Base-by-base conservation (phyloP, 2,888 invertebrate genomes). In the Protodeltote pygarga region DNA sequence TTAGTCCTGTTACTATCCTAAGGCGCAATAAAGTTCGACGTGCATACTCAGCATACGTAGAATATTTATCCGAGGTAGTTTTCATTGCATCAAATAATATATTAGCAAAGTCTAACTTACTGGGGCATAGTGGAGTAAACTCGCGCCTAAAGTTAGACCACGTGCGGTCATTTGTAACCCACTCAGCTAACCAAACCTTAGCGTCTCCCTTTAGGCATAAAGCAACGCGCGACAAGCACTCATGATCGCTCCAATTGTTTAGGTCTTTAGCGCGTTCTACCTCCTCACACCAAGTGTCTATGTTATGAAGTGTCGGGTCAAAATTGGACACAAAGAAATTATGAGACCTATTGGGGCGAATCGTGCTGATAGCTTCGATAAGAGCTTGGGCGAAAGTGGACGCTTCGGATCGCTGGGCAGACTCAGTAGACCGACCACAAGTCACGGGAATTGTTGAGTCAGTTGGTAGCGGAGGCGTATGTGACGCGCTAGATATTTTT, bases 31-130 rank as follows among this genome's bases (percentile, higher is more conserved):
- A 11, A 0, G 73, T 46, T 1, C 64, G 49, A 3, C 72, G 50
- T 0, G 69, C 74, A 16, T 74, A 74, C 14, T 74, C 73, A 0
- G 71, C 65, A 14, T 72, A 76, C 0, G 69, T 57, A 0, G 33
- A 0, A 27, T 47, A 73, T 2, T 44, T 54, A 15, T 64, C 57
- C 0, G 73, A 73, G 0, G 42, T 58, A 0, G 58, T 55, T 6
- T 21, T 9, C 32, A 47, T 47, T 1, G 10, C 16, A 0, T 47
- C 39, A 0, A 29, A 42, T 2, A 52, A 20, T n/a, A 54, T 49
- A 5, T 40, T 44, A 1, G 48, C 48, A 5, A 32, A 48, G 11
- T 53, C 44, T 5, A 49, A 8, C 14, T 53, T 53, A 19, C 21
- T 9, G 0, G 50, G 34, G 1, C 50, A 51, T 1, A 50, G 31